Evolutionary conservation across 2,888 invertebrate genomes (phyloP), one percentile per base, ranked within the genome.

Genomic region (Stenolophus ochropezus): DNA sequence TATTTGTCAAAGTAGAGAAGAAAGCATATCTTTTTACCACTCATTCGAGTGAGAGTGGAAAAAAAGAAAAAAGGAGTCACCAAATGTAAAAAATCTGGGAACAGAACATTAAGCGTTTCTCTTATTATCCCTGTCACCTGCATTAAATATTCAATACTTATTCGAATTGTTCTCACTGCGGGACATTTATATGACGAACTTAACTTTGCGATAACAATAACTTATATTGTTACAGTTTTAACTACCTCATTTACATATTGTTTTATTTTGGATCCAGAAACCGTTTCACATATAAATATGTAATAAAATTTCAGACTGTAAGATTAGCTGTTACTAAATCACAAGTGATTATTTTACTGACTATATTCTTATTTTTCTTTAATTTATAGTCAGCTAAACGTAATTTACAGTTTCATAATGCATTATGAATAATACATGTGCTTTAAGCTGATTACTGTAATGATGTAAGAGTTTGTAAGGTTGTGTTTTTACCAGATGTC

Each of bases 221-320:
- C 65, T 33, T 14, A 33, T 33, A 69, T 18, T 69, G 65, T 69
- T 33, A 69, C 65, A 69, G 33, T 69, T 69, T 69, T 69, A 33
- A 27, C 18, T 33, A 27, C 6, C 16, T 5, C 27, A 69, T 69
- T 69, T 69, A 69, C 65, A 69, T 69, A 69, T 16, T 69, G 33
- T 69, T 33, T 27, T 33, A 33, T 69, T 69, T 69, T 69, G 27
- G 33, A 18, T 11, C 8, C 65, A 33, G 33, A 6, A 16, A 69
- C 65, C 65, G 65, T 69, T 69, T 69, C 65, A 69, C 65, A 69
- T 69, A 69, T 69, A 69, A 69, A 69, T 69, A 69, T 18, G 65
- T 69, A 33, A 69, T 69, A 69, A 69, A 69, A 69, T 11, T 69
- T 27, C 27, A 69, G 16, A 69, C 65, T 42, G 33, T 21, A 6